phyloP scores from a whole-genome alignment of 2,888 invertebrate genomes.

The Cylindroiulus punctatus region DNA sequence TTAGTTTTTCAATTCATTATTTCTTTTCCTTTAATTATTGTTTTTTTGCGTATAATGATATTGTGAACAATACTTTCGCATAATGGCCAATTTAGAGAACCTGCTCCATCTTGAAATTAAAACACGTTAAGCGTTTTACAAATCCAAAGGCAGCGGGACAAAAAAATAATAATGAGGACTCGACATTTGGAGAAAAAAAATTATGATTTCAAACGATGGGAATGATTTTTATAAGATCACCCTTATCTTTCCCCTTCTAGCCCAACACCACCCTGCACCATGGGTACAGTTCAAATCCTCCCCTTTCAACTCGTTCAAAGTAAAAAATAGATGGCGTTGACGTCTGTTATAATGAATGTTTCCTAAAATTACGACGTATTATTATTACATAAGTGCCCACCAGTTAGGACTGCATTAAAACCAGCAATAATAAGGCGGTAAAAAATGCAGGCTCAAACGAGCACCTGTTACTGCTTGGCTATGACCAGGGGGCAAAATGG shows the following conservation, averaged over 20 bases:
- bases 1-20: too few relatives aligned
- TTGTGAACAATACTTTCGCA: neutral
- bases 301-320: neutral
- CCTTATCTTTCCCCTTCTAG: neutral
- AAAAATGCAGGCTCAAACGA: constrained; percentile 32
- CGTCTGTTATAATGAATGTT: constrained; percentile 32
- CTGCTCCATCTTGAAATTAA: neutral
- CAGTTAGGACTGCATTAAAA: constrained; percentile 22
- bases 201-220: constrained; percentile 32
- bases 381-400: constrained; percentile 6
- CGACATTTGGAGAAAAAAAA: constrained; percentile 9
- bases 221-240: neutral
- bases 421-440: neutral
- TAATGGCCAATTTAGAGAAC: constrained; percentile 6
- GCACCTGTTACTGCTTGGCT: neutral
- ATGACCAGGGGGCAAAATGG: constrained; percentile 25
- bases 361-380: constrained; percentile 19
- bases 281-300: neutral
- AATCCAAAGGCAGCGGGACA: neutral
- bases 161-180: neutral
- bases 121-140: neutral
- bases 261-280: neutral
- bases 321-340: constrained; percentile 4
- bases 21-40: too few relatives aligned
- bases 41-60: neutral